These are phyloP conservation scores for Tetragonula clypearis DNA, from an alignment of 1,140 invertebrate species.

Conservation along the genomic window DNA sequence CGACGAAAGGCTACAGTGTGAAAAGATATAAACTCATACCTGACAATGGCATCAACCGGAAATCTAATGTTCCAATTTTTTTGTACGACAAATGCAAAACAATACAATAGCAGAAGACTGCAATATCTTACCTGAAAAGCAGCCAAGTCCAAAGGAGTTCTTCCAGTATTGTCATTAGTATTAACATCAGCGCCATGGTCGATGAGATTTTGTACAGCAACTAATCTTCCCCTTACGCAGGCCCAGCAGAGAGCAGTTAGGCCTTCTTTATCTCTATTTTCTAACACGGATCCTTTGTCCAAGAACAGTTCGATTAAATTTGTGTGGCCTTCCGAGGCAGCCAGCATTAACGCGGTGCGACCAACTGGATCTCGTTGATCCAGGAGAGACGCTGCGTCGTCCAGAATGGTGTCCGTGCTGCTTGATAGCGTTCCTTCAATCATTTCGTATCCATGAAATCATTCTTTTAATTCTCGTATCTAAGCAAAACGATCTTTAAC, in stretches of 20 bases:
- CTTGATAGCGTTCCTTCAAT: slow-evolving; percentile 77
- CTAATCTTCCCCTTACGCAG: slow-evolving; percentile 91
- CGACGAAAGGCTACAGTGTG: too few species aligned
- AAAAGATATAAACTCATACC: too few species aligned
- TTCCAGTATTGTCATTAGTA: slow-evolving; percentile 91
- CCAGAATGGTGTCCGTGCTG: slow-evolving; percentile 83
- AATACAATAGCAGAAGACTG: too few species aligned
- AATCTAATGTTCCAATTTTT: too few species aligned
- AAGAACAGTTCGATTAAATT: slow-evolving; percentile 94
- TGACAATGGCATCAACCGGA: too few species aligned
- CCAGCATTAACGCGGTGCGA: slow-evolving; percentile 92
- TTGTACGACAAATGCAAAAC: too few species aligned
- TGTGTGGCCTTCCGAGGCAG: slow-evolving; percentile 94
- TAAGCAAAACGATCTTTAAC: too few species aligned
- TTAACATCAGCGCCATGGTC: slow-evolving; percentile 92
- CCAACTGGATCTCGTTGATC: slow-evolving; percentile 87
- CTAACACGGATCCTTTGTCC: slow-evolving; percentile 90
- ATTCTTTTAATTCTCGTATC: not conserved
- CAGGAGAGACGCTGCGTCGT: slow-evolving; percentile 83
- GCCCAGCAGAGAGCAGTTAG: slow-evolving; percentile 95
- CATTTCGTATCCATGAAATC: not conserved
- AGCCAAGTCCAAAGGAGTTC: slow-evolving; percentile 95
- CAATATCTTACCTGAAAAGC: slow-evolving; percentile 87
- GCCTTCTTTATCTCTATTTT: slow-evolving; percentile 92
- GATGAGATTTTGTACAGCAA: slow-evolving; percentile 89